Conservation (phyloP, 2,113 vertebrate genomes). For the Hippocampus guttulatus region DNA sequence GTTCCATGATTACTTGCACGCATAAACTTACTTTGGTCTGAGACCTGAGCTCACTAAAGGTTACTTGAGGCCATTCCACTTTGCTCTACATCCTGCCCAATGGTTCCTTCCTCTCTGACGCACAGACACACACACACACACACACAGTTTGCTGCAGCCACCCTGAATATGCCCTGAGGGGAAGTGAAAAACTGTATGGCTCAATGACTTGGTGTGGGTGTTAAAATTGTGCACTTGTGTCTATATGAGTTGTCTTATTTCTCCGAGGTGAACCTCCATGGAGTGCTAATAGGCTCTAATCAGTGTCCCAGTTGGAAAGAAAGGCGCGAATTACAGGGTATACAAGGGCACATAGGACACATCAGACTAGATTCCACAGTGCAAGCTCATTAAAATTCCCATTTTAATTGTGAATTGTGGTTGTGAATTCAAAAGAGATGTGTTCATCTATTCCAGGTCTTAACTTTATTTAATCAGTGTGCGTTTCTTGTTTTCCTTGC, state of each 20-base stretch:
- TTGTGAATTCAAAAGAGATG: slow-evolving; percentile 2
- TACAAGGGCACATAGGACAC: slow-evolving; percentile 24
- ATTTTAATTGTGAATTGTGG: background rate
- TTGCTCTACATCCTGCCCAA: slow-evolving; percentile 28
- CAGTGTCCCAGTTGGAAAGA: slow-evolving; percentile 41
- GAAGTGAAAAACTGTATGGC: slow-evolving; percentile 55
- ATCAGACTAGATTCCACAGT: background rate
- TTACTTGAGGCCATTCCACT: slow-evolving; percentile 56
- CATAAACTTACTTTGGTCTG: background rate
- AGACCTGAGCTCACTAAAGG: slow-evolving; percentile 21
- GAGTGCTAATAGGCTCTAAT: slow-evolving; percentile 61
- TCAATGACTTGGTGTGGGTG: slow-evolving; percentile 5
- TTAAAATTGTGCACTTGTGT: slow-evolving; percentile 17
- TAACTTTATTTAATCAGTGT: slow-evolving; percentile 9
- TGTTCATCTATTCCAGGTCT: background rate
- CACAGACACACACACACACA: slow-evolving; percentile 1
- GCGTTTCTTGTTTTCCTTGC: slow-evolving; percentile 17
- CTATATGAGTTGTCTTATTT: background rate
- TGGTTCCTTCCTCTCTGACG: background rate
- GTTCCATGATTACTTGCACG: slow-evolving; percentile 6
- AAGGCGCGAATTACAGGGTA: slow-evolving; percentile 31
- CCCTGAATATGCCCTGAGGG: slow-evolving; percentile 32
- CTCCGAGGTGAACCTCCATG: slow-evolving; percentile 32
- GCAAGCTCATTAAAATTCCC: slow-evolving; percentile 5
- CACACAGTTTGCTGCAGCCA: background rate